These are phyloP conservation scores for Pelecanoides urinatrix DNA, from an alignment of 2,113 vertebrate species.

Conservation along the genomic window DNA sequence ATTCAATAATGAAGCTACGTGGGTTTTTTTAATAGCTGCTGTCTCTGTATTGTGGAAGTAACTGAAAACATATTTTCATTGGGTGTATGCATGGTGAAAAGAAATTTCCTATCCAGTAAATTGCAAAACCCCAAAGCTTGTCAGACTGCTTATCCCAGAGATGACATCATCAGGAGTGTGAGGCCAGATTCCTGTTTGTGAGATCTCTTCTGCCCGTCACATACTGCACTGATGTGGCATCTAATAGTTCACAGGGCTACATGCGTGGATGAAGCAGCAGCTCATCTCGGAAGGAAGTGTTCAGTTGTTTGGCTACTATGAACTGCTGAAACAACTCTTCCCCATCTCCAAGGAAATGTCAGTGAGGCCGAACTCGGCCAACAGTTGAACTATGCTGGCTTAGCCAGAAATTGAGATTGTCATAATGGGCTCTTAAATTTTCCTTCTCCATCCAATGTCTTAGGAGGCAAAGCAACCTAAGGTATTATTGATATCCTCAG, in stretches of 20 bases:
- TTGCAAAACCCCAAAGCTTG: neutral
- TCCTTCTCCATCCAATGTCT: neutral
- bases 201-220: neutral
- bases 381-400: neutral
- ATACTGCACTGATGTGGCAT: neutral
- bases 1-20: neutral
- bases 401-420: neutral
- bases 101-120: neutral
- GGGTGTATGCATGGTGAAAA: neutral
- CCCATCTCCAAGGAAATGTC: neutral
- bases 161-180: neutral
- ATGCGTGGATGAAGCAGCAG: neutral
- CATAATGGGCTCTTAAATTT: neutral
- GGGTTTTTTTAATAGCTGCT: neutral
- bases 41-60: neutral
- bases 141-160: neutral
- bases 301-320: neutral
- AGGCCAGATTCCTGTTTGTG: neutral
- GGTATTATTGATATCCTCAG: neutral
- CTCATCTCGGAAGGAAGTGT: neutral
- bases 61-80: neutral
- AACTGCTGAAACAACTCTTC: neutral
- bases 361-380: neutral
- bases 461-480: neutral
- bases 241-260: fast-evolving